Base-by-base conservation (phyloP, 2,797 vertebrate genomes). In the Prionace glauca region DNA sequence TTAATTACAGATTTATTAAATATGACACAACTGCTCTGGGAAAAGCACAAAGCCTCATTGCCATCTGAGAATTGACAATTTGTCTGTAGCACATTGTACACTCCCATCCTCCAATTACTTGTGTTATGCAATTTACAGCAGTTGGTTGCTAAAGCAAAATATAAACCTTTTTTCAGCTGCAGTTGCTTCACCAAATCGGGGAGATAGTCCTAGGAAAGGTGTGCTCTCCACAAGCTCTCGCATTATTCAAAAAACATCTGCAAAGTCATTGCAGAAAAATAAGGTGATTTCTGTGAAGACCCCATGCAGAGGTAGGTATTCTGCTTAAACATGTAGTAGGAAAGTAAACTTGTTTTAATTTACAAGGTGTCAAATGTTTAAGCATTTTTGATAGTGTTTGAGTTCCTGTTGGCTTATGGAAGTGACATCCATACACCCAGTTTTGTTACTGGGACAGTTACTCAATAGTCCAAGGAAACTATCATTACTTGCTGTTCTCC, bases 301-400 rank as follows among this genome's bases (percentile, higher is more conserved):
- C 71, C 71, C 93, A 3, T 32, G 50, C 93, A 95, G 50, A 77
- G 93, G 93, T 95, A 95, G 26, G 18, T 95, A 29, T 72, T 69
- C 65, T 24, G 3, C 12, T 50, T 71, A 45, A 71, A 71, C 32
- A 18, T 32, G 72, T 32, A 29, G 26, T 10, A 74, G 32, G 29
- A 74, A 74, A 29, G 10, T 9, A 74, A 12, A 1, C 1, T 72
- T 72, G 26, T 72, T 72, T 36, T 36, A 20, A n/a, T 36, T 41
- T 36, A 41, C 22, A 1, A 65, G 62, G 62, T 20, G 18, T 69
- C 72, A 45, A 84, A 84, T 84, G 20, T 41, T 45, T 20, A 9
- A 45, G 1, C 81, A 9, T 84, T 41, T 81, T 84, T 24, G 0
- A 41, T 84, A 24, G 41, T 45, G 22, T 84, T 84, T 41, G 18